phyloP scores from a whole-genome alignment of 2,888 invertebrate species.

The Protodeltote pygarga region DNA sequence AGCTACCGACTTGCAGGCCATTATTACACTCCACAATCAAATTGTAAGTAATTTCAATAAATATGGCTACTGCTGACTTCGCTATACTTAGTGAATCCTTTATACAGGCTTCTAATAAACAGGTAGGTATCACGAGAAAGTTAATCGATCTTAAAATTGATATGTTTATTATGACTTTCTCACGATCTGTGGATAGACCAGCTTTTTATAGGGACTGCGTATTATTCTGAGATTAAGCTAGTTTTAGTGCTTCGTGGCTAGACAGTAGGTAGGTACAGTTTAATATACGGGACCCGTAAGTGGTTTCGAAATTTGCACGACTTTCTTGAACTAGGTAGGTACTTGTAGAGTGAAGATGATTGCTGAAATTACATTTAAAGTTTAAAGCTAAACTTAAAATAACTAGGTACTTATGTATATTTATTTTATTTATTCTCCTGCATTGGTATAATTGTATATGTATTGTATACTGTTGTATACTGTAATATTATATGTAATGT shows the following conservation, averaged over 20 bases:
- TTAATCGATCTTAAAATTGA: conserved; percentile 80
- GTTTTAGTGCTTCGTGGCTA: conserved; percentile 23
- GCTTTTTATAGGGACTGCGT: conserved; percentile 24
- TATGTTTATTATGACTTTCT: conserved; percentile 86
- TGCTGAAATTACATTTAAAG: too few species aligned
- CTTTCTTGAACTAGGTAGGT: too few species aligned
- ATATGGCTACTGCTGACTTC: conserved; percentile 71
- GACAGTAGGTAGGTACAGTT: too few species aligned
- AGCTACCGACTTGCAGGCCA: conserved; percentile 77
- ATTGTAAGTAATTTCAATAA: conserved; percentile 86
- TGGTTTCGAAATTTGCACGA: too few species aligned
- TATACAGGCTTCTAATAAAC: conserved; percentile 83
- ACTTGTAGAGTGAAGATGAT: too few species aligned
- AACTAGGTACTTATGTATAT: too few species aligned
- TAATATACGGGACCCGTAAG: too few species aligned
- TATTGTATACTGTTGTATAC: too few species aligned
- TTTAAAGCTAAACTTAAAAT: too few species aligned
- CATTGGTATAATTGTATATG: too few species aligned
- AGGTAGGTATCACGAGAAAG: conserved; percentile 85
- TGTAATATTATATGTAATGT: too few species aligned
- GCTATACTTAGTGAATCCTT: conserved; percentile 73
- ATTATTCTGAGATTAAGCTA: conserved; percentile 24
- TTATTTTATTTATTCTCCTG: too few species aligned
- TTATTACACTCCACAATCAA: conserved; percentile 82
- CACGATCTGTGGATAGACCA: conserved; percentile 69